A percentile compares a stretch with the other conserved stretches of the same genome.
These are phyloP conservation scores for Eupithecia abbreviata DNA, from an alignment of 2,888 invertebrate species.

Conservation along the genomic window DNA sequence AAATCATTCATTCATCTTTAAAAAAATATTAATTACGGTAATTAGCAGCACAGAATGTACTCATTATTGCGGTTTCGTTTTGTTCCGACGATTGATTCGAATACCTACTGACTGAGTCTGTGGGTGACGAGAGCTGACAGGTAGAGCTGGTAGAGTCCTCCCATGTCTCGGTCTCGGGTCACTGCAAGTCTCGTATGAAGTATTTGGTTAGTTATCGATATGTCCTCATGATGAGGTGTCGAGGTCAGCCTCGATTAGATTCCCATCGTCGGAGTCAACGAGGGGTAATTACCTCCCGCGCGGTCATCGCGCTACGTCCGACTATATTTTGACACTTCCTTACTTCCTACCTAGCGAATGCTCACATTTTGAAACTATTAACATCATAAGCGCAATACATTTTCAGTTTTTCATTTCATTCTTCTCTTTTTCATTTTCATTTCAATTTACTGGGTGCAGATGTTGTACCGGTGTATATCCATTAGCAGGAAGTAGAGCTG, in stretches of 20 bases:
- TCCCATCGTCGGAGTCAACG: constrained; percentile 25
- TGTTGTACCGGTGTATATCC: neutral
- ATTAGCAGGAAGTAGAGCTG: neutral
- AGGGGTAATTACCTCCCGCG: constrained; percentile 21
- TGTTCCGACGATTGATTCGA: neutral
- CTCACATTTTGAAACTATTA: neutral
- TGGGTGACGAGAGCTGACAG: neutral
- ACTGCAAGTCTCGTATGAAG: neutral
- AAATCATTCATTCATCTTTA: neutral
- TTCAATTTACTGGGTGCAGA: neutral
- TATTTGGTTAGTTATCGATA: neutral
- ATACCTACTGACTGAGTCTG: neutral
- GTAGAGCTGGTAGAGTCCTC: neutral
- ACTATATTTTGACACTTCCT: neutral
- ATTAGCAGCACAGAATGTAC: neutral
- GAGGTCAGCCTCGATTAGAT: neutral
- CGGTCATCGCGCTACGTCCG: neutral
- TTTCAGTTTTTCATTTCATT: neutral
- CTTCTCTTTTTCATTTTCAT: too few species aligned
- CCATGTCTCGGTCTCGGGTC: neutral
- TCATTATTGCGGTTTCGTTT: neutral
- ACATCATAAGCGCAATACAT: neutral
- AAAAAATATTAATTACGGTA: neutral
- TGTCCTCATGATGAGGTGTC: neutral
- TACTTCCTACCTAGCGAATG: neutral